Base-by-base conservation (phyloP, 2,888 invertebrate species). In the Doris montereyensis region DNA sequence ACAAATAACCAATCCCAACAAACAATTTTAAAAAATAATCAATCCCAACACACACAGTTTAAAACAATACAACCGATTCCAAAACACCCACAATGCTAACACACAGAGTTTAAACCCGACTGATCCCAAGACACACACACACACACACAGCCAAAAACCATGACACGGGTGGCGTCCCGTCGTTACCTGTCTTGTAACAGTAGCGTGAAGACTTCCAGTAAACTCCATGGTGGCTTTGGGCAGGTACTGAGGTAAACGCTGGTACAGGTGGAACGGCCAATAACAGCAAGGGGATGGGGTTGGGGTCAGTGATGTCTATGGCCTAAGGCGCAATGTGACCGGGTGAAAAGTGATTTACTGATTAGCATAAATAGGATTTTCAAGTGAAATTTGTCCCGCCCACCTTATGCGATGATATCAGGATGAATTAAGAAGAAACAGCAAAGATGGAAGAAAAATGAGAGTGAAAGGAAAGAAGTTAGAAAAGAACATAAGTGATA, bases 241-340 rank as follows among this genome's bases (percentile, higher is more conserved):
- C 58, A 91, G 76, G 82, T 91, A 92, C 79, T 89, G 87, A 0
- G 91, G 91, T 80, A 92, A 85, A 21, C 86, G 85, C 81, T 89
- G 88, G 84, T 88, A 91, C 62, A 92, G 87, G 76, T 90, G 87
- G 1, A n/a, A 85, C 82, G 81, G 86, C 87, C 77, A 92, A 83
- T 82, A 92, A 82, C 80, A 92, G 79, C 83, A 92, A 81, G 8
- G 88, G 84, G 28, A 92, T 87, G 0, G 91, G 91, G 83, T 92
- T 91, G 1, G 91, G 91, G 79, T 91, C 90, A 2, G 91, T 91
- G 83, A 92, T 89, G 83, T 92, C 92, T 58, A 91, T 89, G 10
- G 91, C 90, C 88, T 91, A 86, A 26, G 70, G 83, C 28, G n/a
- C n/a, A n/a, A n/a, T n/a, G n/a, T n/a, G n/a, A n/a, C n/a, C n/a